Evolutionary conservation across 2,797 vertebrate species (phyloP).

Genomic region (Mycteria americana): DNA sequence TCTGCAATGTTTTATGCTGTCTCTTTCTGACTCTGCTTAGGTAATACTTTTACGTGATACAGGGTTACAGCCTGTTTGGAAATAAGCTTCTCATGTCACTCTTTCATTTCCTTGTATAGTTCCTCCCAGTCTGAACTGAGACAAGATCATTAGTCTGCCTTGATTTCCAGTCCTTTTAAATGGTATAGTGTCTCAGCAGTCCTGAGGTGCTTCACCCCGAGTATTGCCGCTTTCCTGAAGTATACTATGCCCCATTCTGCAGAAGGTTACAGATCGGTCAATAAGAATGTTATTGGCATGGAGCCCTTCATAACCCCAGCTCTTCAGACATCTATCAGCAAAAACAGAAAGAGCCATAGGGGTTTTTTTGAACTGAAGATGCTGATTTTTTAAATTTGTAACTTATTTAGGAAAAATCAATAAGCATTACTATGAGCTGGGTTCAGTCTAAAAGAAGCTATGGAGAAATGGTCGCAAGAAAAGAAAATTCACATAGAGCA

Average conservation of each 20-base stretch:
- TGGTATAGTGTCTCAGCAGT: not conserved
- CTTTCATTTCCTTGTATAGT: not conserved
- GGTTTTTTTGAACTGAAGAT: not conserved
- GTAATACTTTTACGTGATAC: not conserved
- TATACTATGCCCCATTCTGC: not conserved
- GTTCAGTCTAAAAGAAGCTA: not conserved
- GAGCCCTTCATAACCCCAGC: not conserved
- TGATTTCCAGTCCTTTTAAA: not conserved
- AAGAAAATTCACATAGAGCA: not conserved
- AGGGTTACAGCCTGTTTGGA: not conserved
- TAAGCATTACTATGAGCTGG: not conserved
- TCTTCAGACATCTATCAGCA: not conserved
- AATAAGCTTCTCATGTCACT: not conserved
- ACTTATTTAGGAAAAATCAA: not conserved
- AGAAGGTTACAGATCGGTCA: not conserved
- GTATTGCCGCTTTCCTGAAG: not conserved
- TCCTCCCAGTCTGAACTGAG: not conserved
- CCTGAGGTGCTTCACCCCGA: not conserved
- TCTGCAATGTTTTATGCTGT: not conserved
- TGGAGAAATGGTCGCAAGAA: not conserved
- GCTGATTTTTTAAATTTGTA: not conserved
- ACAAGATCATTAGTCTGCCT: not conserved
- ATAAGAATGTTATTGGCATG: not conserved
- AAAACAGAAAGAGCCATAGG: not conserved
- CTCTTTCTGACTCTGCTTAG: not conserved